Conservation (phyloP, 2,888 invertebrate genomes). For the Drepanosiphum platanoidis region DNA sequence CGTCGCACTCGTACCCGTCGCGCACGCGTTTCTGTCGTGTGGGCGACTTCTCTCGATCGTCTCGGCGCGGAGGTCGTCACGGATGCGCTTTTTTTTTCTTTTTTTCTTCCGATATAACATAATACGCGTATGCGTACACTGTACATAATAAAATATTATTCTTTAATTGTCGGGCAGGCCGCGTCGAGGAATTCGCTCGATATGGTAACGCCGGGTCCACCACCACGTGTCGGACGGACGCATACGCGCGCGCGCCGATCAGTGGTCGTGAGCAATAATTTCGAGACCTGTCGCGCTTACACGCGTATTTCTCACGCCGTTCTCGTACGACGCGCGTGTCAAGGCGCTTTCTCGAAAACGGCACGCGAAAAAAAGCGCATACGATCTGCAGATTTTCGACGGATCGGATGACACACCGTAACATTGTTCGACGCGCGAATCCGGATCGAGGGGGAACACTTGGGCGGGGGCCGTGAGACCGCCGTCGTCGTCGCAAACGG, state of each 20-base stretch:
- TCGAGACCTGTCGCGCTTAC: not conserved
- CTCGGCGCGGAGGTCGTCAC: not conserved
- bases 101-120: not conserved
- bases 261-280: constrained; percentile 3
- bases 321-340: not conserved
- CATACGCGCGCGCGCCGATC: too few species aligned
- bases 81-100: not conserved
- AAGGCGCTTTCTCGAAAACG: not conserved
- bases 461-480: too few species aligned
- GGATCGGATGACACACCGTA: too few species aligned
- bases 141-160: not conserved
- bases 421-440: too few species aligned
- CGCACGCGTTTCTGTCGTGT: not conserved
- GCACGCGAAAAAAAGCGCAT: too few species aligned
- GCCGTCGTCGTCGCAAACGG: too few species aligned
- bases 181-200: not conserved
- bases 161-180: not conserved
- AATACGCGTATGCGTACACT: not conserved
- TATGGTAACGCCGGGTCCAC: constrained; percentile 1
- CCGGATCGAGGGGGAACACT: too few species aligned
- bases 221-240: not conserved
- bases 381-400: not conserved
- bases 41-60: not conserved
- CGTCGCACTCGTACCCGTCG: not conserved
- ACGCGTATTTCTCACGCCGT: not conserved